Base-by-base conservation (phyloP, 1,140 invertebrate genomes). In the Listronotus bonariensis region DNA sequence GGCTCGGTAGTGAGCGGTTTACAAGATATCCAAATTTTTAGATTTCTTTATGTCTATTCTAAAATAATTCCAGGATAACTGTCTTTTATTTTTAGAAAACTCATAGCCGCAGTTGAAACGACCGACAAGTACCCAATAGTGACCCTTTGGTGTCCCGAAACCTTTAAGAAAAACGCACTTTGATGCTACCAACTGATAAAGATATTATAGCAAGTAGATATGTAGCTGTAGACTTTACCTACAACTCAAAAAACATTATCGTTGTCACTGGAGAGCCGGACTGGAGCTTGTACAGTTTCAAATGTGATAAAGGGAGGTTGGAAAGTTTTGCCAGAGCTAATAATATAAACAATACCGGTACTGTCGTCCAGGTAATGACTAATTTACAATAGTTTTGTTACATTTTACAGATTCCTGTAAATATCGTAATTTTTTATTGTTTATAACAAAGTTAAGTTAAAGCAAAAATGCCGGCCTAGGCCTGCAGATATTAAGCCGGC, bases 291-390 rank as follows among this genome's bases (percentile, higher is more conserved):
- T 83, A 92, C 52, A 89, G 87, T 75, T 96, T 90, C 78, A 89
- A 89, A 72, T 92, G 90, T 87, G 92, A 94, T 69, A 92, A 89
- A 77, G 88, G 88, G 1, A 92, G 91, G 78, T 82, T 95, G 0
- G 88, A 93, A 71, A 91, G 88, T 53, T 85, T 85, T 51, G 83
- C 85, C 1, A 90, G 89, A 77, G 83, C 89, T 43, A 84, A 87
- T 68, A 88, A 85, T 77, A 78, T 82, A 0, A 86, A 86, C 68
- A 85, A 83, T n/a, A 79, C 81, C 51, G 81, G 83, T 8, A 79
- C 80, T 0, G 74, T 80, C 14, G 67, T 79, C 6, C 77, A 82
- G 40, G 74, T 79, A 72, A 65, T 67, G 14, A 14, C 53, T n/a
- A 4, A 14, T 18, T 46, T 46, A 56, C 26, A 20, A 41, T 18